Conservation (phyloP, 2,113 vertebrate species). For the Regulus satrapa region DNA sequence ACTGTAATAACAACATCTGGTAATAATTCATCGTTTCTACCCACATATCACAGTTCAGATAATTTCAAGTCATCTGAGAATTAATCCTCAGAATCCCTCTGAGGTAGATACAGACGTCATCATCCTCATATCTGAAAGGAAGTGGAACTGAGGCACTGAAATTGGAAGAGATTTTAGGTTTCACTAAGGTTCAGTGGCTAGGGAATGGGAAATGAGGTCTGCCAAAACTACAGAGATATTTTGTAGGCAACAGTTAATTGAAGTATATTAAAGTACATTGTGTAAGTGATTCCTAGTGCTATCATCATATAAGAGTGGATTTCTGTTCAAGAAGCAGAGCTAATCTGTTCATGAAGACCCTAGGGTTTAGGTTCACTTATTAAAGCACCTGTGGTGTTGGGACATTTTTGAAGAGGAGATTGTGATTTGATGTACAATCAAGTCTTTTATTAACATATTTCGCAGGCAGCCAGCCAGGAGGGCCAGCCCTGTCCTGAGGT, state of each 20-base stretch:
- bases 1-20: neutral
- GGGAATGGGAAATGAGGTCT: neutral
- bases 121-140: neutral
- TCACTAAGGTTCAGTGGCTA: neutral
- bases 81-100: neutral
- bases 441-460: neutral
- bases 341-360: neutral
- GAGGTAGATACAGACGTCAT: neutral
- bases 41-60: neutral
- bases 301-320: neutral
- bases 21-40: neutral
- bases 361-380: neutral
- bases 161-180: neutral
- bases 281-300: neutral
- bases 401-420: neutral
- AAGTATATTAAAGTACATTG: neutral
- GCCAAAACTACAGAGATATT: neutral
- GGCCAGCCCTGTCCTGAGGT: rapidly evolving
- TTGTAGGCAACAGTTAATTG: neutral
- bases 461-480: neutral
- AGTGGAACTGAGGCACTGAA: neutral
- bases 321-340: neutral
- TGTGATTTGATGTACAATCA: neutral
- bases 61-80: neutral
- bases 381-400: neutral